phyloP scores from a whole-genome alignment of 2,113 vertebrate species.

The Hirundichthys speculiger region DNA sequence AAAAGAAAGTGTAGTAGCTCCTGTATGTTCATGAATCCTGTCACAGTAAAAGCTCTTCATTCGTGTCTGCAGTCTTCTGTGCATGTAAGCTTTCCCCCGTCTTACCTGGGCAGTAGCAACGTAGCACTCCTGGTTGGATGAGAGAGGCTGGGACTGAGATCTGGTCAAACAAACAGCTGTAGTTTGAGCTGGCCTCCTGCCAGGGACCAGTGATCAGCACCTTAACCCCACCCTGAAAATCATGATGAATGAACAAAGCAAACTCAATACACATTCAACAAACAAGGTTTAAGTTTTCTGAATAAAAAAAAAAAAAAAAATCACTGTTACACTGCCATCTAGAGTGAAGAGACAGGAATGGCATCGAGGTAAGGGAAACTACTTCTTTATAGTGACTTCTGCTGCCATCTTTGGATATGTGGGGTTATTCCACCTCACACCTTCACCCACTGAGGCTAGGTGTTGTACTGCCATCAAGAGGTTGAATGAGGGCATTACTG shows the following conservation, averaged over 20 bases:
- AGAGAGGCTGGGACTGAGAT: constrained; percentile 97
- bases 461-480: constrained; percentile 39
- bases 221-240: constrained; percentile 93
- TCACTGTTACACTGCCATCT: constrained; percentile 47
- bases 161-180: constrained; percentile 99
- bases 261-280: not conserved
- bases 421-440: not conserved
- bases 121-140: constrained; percentile 96
- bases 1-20: too few species aligned
- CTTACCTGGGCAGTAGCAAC: constrained; percentile 98
- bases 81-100: not conserved
- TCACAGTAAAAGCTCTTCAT: too few species aligned
- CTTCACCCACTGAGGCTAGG: not conserved
- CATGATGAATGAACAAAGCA: constrained; percentile 26
- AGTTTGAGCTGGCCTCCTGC: constrained; percentile 97
- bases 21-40: too few species aligned
- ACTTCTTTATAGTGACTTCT: constrained; percentile 10
- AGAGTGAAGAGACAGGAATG: constrained; percentile 31
- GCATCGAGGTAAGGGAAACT: constrained; percentile 11
- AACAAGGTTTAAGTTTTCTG: not conserved
- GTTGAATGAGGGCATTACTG: constrained; percentile 15
- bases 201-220: constrained; percentile 97
- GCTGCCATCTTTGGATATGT: constrained; percentile 59
- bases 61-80: too few species aligned
- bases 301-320: too few species aligned